Base-by-base conservation (phyloP, 1,140 invertebrate species). In the Ceratosolen solmsi region DNA sequence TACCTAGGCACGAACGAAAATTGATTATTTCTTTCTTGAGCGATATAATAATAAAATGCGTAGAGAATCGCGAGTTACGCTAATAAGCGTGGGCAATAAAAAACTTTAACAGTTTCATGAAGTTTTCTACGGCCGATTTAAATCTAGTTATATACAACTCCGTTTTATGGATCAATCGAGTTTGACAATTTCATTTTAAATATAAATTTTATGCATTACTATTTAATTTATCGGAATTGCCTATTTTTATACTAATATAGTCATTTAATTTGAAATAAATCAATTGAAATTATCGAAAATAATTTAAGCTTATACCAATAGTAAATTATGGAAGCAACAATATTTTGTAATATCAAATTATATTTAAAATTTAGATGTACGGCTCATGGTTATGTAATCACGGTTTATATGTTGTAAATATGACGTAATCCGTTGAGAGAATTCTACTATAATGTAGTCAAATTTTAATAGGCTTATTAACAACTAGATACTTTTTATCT, bases 91-190 rank as follows among this genome's bases (percentile, higher is more conserved):
- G 8, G 0, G 49, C 46, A 22, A 73, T 73, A 49, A 73, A 73
- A 73, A 73, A 73, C 25, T 73, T 76, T 75, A 75, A 75, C 73
- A 51, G 33, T 75, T 70, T 75, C 36, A 36, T 46, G 51, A 76
- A 60, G 68, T 54, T 54, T 73, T 38, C 15, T 9, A 56, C 71
- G 71, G 71, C 25, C 30, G 27, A 54, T 73, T 72, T 56, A 60
- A 75, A 75, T 58, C 36, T 27, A 54, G 36, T 38, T 60, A 75
- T 75, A 58, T n/a, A 41, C 54, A 33, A n/a, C 20, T 41, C 15
- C 27, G 41, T 51, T 78, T 54, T 78, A 68, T 33, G 13, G 75
- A 30, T 78, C 75, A 68, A 68, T 78, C 63, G 46, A 78, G 15
- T 33, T 76, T 76, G 58, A 76, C 74, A 65, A 38, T 75, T 58